phyloP scores from a whole-genome alignment of 53 echinoderm and acorn worm genomes.

The Holothuria leucospilota region DNA sequence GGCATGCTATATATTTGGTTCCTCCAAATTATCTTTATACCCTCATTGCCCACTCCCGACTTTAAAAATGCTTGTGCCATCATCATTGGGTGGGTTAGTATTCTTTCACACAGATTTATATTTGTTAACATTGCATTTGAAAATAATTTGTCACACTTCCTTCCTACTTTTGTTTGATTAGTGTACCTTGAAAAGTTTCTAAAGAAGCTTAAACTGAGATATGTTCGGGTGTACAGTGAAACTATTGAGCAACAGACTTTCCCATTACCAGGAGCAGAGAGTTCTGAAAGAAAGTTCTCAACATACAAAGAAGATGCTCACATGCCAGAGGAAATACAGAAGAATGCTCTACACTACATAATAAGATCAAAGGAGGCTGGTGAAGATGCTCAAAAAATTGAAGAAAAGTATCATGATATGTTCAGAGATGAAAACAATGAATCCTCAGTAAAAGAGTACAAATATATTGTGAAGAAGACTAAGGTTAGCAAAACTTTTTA shows the following conservation, averaged over 20 bases:
- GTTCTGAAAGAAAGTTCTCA: not conserved
- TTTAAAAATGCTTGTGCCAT: no score
- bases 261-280: constrained; percentile 64
- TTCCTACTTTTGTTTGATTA: not conserved
- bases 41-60: no score
- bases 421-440: not conserved
- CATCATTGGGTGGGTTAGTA: no score
- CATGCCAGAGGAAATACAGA: not conserved
- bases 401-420: constrained; percentile 13
- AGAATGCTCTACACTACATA: constrained; percentile 69
- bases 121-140: no score
- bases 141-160: no score
- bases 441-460: constrained; percentile 36
- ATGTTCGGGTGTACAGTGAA: constrained; percentile 78
- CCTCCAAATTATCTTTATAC: no score
- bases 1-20: no score
- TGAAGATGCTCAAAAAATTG: constrained; percentile 9
- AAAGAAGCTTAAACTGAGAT: not conserved
- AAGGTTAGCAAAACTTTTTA: constrained; percentile 27
- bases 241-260: constrained; percentile 62
- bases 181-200: not conserved
- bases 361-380: constrained; percentile 54
- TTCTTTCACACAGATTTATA: no score
- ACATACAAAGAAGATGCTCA: constrained; percentile 35
- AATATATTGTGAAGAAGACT: constrained; percentile 30